These are phyloP conservation scores for Suricata suricatta DNA, from an alignment of 2,113 vertebrate species.

Conservation along the genomic window DNA sequence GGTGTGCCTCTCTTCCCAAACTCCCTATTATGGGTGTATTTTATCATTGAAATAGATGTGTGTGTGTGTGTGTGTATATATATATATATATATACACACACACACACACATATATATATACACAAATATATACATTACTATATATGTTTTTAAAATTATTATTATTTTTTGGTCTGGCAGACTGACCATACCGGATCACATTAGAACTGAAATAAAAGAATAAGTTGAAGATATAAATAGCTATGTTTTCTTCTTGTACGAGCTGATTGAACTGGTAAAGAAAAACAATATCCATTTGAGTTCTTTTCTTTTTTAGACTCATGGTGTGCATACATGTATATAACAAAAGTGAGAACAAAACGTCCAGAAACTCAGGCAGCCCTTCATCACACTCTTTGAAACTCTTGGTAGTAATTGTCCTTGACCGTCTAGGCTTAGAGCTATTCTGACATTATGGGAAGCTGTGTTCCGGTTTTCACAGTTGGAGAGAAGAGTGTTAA, in stretches of 20 bases:
- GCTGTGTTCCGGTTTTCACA: not conserved
- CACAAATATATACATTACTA: not conserved
- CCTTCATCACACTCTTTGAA: fast-evolving
- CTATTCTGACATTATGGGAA: not conserved
- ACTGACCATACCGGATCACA: not conserved
- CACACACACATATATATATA: not conserved
- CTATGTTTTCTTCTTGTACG: not conserved
- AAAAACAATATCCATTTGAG: not conserved
- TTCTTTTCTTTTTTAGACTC: not conserved
- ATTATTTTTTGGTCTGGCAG: not conserved
- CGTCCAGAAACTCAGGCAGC: fast-evolving
- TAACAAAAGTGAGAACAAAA: not conserved
- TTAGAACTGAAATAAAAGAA: not conserved
- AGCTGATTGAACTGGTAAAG: not conserved
- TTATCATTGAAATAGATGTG: constrained; percentile 23
- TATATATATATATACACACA: not conserved
- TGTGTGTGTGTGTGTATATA: too few species aligned
- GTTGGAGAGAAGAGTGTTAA: not conserved
- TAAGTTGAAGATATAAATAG: not conserved
- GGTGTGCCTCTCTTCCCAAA: not conserved
- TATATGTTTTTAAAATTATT: not conserved
- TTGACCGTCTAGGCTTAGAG: not conserved
- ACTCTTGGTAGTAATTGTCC: not conserved
- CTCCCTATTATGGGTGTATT: not conserved
- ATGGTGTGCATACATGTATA: fast-evolving